These are phyloP conservation scores for Diabrotica virgifera DNA, from an alignment of 1,140 invertebrate species.

Conservation along the genomic window DNA sequence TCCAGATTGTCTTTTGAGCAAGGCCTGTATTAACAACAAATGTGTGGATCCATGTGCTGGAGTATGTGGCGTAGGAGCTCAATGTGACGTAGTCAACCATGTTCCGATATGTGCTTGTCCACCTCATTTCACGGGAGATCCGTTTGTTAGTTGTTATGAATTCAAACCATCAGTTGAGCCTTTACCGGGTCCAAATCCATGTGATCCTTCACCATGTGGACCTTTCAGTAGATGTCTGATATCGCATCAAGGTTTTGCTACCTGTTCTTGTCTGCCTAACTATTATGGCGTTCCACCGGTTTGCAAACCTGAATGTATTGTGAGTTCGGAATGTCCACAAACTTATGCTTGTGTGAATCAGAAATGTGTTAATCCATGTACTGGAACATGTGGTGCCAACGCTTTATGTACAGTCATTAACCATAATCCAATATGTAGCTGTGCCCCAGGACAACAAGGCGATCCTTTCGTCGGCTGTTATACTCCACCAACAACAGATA, in stretches of 20 bases:
- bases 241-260: conserved; percentile 66
- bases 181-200: conserved; percentile 52
- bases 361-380: conserved; percentile 74
- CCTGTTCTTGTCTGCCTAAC: conserved; percentile 76
- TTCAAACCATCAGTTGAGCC: conserved; percentile 51
- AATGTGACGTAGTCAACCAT: conserved; percentile 75
- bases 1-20: conserved; percentile 65
- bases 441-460: conserved; percentile 67
- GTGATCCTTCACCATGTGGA: conserved; percentile 75
- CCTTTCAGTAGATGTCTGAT: conserved; percentile 73
- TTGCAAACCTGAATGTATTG: conserved; percentile 77
- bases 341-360: conserved; percentile 75
- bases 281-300: conserved; percentile 75
- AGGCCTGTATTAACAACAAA: conserved; percentile 74
- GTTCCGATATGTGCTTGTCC: conserved; percentile 76
- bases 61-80: conserved; percentile 72
- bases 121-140: conserved; percentile 70
- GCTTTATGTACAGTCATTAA: conserved; percentile 74
- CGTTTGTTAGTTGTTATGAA: conserved; percentile 69
- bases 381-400: conserved; percentile 71
- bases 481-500: conserved; percentile 48
- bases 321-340: conserved; percentile 75
- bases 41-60: conserved; percentile 75
- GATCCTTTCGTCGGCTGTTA: conserved; percentile 78
- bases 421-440: conserved; percentile 80